Evolutionary conservation across 2,113 vertebrate species (phyloP).

Genomic region (Pterocles gutturalis): DNA sequence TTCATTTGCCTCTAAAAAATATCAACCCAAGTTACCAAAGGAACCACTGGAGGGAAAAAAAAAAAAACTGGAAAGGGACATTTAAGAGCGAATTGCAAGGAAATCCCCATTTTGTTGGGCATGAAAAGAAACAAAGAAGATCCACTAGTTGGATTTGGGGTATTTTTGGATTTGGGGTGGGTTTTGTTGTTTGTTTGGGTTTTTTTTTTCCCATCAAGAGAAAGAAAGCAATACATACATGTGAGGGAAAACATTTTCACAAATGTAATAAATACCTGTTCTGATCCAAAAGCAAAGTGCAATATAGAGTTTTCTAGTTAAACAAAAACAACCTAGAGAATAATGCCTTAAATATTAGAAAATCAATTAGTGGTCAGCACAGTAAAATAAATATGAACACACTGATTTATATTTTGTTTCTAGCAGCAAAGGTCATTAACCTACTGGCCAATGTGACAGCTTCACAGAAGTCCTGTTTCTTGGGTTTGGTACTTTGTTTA

Average conservation of each 20-base stretch:
- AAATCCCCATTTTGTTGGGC: not conserved
- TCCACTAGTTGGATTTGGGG: not conserved
- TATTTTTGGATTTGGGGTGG: not conserved
- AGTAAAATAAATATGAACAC: conserved; percentile 73
- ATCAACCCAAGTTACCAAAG: not conserved
- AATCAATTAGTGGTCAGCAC: conserved; percentile 66
- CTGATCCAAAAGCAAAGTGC: conserved; percentile 52
- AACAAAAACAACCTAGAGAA: conserved; percentile 41
- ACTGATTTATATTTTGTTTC: conserved; percentile 49
- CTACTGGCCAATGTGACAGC: conserved; percentile 65
- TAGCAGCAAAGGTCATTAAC: conserved; percentile 78
- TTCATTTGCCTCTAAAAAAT: not conserved
- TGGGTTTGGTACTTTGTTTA: not conserved
- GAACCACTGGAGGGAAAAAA: not conserved
- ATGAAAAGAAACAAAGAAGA: not conserved
- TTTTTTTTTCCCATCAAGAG: not conserved
- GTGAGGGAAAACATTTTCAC: conserved; percentile 22
- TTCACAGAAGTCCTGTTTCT: conserved; percentile 43
- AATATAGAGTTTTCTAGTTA: not conserved
- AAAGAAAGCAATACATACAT: not conserved
- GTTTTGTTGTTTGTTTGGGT: not conserved
- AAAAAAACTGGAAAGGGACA: not conserved
- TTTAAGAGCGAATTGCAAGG: not conserved
- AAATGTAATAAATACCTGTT: conserved; percentile 65
- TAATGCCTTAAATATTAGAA: conserved; percentile 70